phyloP scores from a whole-genome alignment of 2,113 vertebrate species.

The Alexandromys fortis region DNA sequence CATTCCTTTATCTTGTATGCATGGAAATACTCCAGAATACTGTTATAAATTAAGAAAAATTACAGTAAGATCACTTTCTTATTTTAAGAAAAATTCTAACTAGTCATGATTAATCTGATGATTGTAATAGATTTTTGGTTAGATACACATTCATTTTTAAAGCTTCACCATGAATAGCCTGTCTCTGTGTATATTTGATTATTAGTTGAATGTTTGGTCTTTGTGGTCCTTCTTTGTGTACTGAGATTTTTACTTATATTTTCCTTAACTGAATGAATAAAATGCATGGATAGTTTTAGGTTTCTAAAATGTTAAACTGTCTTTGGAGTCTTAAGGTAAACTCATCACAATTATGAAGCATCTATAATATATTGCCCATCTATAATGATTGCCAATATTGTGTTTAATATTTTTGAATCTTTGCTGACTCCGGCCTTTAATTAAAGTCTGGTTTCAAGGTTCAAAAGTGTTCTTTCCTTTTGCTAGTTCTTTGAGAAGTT shows the following conservation, averaged over 20 bases:
- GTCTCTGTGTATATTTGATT: neutral
- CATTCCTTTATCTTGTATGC: neutral
- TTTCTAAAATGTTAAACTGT: neutral
- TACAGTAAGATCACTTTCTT: neutral
- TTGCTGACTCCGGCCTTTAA: neutral
- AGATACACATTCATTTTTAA: neutral
- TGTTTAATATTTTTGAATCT: neutral
- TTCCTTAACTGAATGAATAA: neutral
- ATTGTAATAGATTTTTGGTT: neutral
- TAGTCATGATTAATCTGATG: neutral
- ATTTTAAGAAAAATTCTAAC: neutral
- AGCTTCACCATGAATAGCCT: neutral
- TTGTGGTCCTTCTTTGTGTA: neutral
- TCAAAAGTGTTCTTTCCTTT: neutral
- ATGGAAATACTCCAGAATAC: neutral
- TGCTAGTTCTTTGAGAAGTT: neutral
- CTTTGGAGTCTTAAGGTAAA: neutral
- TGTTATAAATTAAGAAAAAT: neutral
- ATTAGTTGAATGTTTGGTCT: neutral
- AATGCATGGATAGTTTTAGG: neutral
- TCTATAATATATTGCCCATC: neutral
- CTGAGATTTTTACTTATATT: neutral
- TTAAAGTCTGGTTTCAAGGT: neutral
- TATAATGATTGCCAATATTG: neutral
- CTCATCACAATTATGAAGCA: neutral